A percentile compares a stretch with the other conserved stretches of the same genome.
Conservation (phyloP, 1,140 invertebrate species). For the Sinonovacula constricta region DNA sequence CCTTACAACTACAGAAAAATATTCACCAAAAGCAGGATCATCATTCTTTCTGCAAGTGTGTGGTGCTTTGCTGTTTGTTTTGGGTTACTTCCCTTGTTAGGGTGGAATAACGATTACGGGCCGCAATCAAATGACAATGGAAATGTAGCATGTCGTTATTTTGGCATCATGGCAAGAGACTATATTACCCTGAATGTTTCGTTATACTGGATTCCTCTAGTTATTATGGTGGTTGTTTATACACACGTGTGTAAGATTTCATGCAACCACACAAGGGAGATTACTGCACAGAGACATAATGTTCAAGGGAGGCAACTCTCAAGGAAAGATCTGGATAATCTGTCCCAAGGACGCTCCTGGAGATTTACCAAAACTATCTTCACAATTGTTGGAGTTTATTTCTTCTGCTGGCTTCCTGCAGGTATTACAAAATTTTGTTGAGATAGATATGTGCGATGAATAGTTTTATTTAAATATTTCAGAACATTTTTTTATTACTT, state of each 20-base stretch:
- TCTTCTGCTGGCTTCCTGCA: slow-evolving; percentile 70
- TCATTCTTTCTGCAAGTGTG: slow-evolving; percentile 26
- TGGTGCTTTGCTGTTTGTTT: slow-evolving; percentile 53
- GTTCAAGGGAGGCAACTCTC: not conserved
- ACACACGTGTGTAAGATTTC: slow-evolving; percentile 53
- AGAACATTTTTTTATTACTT: too few relatives aligned
- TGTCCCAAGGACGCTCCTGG: slow-evolving; percentile 54
- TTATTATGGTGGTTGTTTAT: slow-evolving; percentile 55
- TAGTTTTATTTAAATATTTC: too few relatives aligned
- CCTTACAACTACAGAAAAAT: slow-evolving; percentile 48
- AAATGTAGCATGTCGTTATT: slow-evolving; percentile 50
- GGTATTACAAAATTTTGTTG: too few relatives aligned
- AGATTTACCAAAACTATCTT: slow-evolving; percentile 80
- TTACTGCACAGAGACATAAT: slow-evolving; percentile 35
- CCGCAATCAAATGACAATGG: slow-evolving; percentile 25
- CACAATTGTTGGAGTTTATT: slow-evolving; percentile 70
- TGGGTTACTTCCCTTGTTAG: slow-evolving; percentile 48
- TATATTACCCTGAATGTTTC: slow-evolving; percentile 48
- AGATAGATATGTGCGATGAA: too few relatives aligned
- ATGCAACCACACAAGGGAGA: slow-evolving; percentile 46
- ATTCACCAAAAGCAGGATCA: slow-evolving; percentile 39
- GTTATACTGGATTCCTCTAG: slow-evolving; percentile 53
- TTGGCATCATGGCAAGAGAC: slow-evolving; percentile 48
- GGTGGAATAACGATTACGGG: slow-evolving; percentile 53
- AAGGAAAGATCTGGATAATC: not conserved